A percentile compares a stretch with the other conserved stretches of the same genome.
Conservation (phyloP, 2,797 vertebrate genomes). For the Enteromius anoplus region DNA sequence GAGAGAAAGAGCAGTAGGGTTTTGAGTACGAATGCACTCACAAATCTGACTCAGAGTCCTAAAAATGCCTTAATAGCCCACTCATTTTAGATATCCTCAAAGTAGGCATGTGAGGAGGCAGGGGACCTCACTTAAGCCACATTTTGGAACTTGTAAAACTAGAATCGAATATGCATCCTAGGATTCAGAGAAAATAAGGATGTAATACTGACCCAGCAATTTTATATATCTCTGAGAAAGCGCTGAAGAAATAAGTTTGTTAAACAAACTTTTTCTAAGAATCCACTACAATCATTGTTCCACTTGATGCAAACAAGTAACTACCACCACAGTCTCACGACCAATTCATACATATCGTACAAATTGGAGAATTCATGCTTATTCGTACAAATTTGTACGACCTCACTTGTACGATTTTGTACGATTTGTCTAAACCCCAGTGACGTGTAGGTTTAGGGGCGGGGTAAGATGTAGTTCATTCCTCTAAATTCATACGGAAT, state of each 20-base stretch:
- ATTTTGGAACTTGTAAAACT: background rate
- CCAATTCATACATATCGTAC: too few relatives aligned
- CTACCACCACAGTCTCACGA: background rate
- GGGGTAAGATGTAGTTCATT: too few relatives aligned
- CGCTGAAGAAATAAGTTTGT: too few relatives aligned
- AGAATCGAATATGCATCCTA: background rate
- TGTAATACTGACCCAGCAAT: background rate
- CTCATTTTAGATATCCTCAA: background rate
- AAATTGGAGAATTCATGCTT: too few relatives aligned
- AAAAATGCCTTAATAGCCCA: background rate
- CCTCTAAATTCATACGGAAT: too few relatives aligned
- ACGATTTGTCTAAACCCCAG: too few relatives aligned
- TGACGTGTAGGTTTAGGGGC: too few relatives aligned
- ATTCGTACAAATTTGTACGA: too few relatives aligned
- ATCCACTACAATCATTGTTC: background rate
- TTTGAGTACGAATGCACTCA: background rate
- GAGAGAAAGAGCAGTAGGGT: background rate
- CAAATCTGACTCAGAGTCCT: background rate
- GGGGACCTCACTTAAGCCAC: background rate
- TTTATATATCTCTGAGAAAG: background rate
- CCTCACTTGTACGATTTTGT: too few relatives aligned
- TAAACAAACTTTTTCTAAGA: background rate
- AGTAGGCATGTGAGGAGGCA: background rate
- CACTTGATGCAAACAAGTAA: background rate
- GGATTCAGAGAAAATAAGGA: conserved; percentile 1